A percentile compares a stretch with the other conserved stretches of the same genome.
Conservation (phyloP, 2,888 invertebrate genomes). For the Tipula unca region DNA sequence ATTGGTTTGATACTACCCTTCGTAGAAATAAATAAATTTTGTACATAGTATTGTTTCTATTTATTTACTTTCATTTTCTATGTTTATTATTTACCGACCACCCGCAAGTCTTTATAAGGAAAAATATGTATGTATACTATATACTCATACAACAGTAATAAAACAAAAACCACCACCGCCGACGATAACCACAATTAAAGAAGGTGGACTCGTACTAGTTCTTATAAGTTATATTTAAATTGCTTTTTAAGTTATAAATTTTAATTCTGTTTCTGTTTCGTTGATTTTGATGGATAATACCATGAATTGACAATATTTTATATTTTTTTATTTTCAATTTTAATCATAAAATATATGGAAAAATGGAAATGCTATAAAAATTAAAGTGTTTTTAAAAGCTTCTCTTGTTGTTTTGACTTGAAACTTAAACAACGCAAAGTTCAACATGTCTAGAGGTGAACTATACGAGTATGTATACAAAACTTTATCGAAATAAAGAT, state of each 20-base stretch:
- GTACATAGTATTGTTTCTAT: not conserved
- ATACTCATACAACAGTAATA: not conserved
- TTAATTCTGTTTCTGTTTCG: not conserved
- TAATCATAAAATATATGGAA: not conserved
- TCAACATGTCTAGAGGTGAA: not conserved
- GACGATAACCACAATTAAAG: not conserved
- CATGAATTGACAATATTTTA: not conserved
- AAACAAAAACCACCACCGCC: not conserved
- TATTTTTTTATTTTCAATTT: not conserved
- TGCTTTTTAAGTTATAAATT: not conserved
- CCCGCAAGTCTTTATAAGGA: not conserved
- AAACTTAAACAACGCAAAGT: not conserved
- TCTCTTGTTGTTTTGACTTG: not conserved
- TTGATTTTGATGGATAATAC: slow-evolving; percentile 14
- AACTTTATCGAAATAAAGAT: not conserved
- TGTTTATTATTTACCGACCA: slow-evolving; percentile 14
- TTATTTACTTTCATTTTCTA: not conserved
- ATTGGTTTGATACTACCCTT: not conserved
- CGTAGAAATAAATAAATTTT: not conserved
- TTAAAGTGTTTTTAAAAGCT: slow-evolving; percentile 2
- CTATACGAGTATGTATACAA: not conserved
- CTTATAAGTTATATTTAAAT: not conserved
- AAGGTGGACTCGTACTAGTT: not conserved
- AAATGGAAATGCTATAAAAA: not conserved
- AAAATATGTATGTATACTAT: not conserved